Evolutionary conservation across 64 coral and sea anemone species (phyloP).

Genomic region (Platygyra sinensis): DNA sequence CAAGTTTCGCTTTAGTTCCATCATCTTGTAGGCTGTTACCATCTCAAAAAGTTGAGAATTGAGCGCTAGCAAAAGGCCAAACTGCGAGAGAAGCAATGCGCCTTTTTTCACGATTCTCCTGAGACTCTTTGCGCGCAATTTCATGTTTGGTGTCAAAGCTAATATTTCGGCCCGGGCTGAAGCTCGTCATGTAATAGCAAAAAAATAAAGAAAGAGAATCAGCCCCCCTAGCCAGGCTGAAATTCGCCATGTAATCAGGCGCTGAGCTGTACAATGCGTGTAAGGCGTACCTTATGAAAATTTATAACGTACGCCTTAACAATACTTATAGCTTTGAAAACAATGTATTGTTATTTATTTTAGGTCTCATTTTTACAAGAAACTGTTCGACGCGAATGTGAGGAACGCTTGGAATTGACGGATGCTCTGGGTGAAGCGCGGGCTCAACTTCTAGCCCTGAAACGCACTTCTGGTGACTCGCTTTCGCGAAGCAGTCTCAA

Average conservation of each 20-base stretch:
- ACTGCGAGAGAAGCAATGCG: neutral
- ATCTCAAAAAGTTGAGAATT: conserved; percentile 10
- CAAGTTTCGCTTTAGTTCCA: neutral
- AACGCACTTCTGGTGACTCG: conserved; percentile 35
- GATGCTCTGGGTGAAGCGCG: conserved; percentile 90
- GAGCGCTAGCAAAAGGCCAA: neutral
- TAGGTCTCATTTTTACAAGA: conserved; percentile 81
- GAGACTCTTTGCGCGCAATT: neutral
- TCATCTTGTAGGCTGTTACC: neutral
- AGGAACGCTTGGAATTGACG: conserved; percentile 89
- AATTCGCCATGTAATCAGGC: too few relatives aligned
- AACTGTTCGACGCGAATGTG: conserved; percentile 92
- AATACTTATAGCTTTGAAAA: neutral
- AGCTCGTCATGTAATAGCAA: conserved; percentile 1
- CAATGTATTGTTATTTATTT: neutral
- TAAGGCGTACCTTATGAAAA: too few relatives aligned
- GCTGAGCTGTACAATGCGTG: too few relatives aligned
- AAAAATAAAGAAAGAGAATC: too few relatives aligned
- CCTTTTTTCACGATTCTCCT: neutral
- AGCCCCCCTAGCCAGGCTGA: too few relatives aligned
- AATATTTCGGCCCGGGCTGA: neutral
- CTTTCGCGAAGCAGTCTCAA: conserved; percentile 64
- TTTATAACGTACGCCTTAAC: too few relatives aligned
- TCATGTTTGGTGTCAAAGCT: neutral
- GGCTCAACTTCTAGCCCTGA: conserved; percentile 71